A percentile compares a stretch with the other conserved stretches of the same genome.
phyloP scores from a whole-genome alignment of 2,888 invertebrate species.

The Nasonovia ribisnigri region DNA sequence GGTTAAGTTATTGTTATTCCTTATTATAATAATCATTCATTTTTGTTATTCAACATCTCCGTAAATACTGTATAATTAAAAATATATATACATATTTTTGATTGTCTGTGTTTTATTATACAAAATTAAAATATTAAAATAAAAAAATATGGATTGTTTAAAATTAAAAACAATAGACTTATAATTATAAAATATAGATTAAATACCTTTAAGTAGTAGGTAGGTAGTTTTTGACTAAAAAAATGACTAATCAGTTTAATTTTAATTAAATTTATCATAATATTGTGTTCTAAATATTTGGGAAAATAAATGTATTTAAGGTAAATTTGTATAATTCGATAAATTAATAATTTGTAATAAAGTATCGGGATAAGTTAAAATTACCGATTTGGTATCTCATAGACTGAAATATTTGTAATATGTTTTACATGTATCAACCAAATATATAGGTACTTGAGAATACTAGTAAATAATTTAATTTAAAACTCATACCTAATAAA shows the following conservation, averaged over 20 bases:
- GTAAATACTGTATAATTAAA: no score
- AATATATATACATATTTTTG: neutral
- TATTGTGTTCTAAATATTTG: neutral
- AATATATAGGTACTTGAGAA: neutral
- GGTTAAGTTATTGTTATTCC: no score
- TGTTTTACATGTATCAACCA: neutral
- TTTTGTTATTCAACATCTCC: no score
- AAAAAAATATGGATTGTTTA: conserved; percentile 18
- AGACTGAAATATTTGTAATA: neutral
- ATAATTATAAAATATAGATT: neutral
- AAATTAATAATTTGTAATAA: neutral
- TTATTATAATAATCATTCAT: no score
- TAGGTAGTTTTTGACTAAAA: neutral
- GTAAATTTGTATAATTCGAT: neutral
- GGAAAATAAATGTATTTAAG: neutral
- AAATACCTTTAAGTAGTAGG: conserved; percentile 8
- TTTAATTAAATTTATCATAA: neutral
- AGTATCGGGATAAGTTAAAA: neutral
- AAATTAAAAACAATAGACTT: neutral
- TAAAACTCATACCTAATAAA: neutral
- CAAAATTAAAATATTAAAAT: conserved; percentile 15
- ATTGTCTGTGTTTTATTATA: conserved; percentile 18
- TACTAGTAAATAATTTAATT: neutral
- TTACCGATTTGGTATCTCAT: neutral
- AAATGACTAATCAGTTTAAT: neutral